Percentiles rank a stretch among this genome's conserved stretches.
Conservation (phyloP, 2,888 invertebrate genomes). For the Sarcophaga subvicina region DNA sequence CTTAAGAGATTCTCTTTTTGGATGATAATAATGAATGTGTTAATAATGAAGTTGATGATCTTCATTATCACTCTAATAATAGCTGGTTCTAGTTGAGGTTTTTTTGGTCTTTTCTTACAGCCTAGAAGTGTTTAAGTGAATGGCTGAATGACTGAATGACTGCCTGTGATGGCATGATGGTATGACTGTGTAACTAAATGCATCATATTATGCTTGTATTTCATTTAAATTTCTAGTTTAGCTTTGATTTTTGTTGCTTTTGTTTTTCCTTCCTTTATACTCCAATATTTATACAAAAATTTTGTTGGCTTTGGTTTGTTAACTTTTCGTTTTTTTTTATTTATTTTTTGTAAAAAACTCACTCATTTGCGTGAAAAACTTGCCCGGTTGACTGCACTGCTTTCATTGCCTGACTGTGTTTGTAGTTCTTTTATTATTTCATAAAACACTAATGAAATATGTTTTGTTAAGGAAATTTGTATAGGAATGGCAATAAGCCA, state of each 20-base stretch:
- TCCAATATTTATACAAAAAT: background rate
- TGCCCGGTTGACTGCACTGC: slow-evolving; percentile 40
- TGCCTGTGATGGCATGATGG: slow-evolving; percentile 7
- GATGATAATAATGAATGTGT: background rate
- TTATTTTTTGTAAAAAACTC: slow-evolving; percentile 36
- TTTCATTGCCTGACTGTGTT: slow-evolving; percentile 35
- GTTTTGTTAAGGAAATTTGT: slow-evolving; percentile 42
- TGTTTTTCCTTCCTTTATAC: slow-evolving; percentile 5
- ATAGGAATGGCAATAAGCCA: slow-evolving; percentile 15
- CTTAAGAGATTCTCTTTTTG: slow-evolving; percentile 8
- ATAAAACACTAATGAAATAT: slow-evolving; percentile 63
- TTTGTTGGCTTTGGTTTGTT: slow-evolving; percentile 58
- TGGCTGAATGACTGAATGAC: slow-evolving; percentile 13
- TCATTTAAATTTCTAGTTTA: background rate
- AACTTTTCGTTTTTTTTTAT: slow-evolving; percentile 44
- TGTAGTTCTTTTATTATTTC: slow-evolving; percentile 48
- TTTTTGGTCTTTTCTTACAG: background rate
- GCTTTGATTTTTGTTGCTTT: slow-evolving; percentile 25
- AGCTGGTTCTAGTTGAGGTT: background rate
- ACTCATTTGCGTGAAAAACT: slow-evolving; percentile 61
- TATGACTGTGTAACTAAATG: background rate
- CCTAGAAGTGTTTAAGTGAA: background rate
- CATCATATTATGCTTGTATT: background rate
- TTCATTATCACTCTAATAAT: background rate
- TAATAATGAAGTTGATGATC: slow-evolving; percentile 12